Evolutionary conservation across 1,140 invertebrate species (phyloP).

Genomic region (Drosophila sproati): DNA sequence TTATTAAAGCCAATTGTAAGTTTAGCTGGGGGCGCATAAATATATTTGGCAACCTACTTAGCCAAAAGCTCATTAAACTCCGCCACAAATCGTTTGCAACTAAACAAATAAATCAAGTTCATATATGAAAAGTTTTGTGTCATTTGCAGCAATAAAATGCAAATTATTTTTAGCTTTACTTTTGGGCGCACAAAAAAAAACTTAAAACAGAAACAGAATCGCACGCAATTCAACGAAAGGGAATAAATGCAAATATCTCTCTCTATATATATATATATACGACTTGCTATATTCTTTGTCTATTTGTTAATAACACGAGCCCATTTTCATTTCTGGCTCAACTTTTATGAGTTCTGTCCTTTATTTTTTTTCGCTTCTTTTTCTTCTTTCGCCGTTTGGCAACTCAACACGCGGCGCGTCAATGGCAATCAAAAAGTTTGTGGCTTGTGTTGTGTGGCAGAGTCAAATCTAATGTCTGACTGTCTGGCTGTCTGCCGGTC

Average conservation of each 20-base stretch:
- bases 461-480: slow-evolving; percentile 41
- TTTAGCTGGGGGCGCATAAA: no score
- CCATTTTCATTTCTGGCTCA: slow-evolving; percentile 40
- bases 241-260: slow-evolving; percentile 5
- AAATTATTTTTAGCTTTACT: slow-evolving; percentile 80
- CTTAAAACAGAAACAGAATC: slow-evolving; percentile 6
- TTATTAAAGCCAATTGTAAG: no score
- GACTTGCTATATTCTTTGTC: neutral
- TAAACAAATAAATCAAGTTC: slow-evolving; percentile 21
- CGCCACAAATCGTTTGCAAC: neutral
- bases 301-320: slow-evolving; percentile 70
- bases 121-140: slow-evolving; percentile 62
- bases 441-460: slow-evolving; percentile 36
- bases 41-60: no score
- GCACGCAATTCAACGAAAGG: slow-evolving; percentile 31
- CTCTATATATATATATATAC: slow-evolving; percentile 19
- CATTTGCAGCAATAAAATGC: slow-evolving; percentile 78
- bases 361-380: slow-evolving; percentile 11
- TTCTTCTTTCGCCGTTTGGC: neutral
- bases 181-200: slow-evolving; percentile 38
- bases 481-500: slow-evolving; percentile 60
- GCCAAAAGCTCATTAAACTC: no score
- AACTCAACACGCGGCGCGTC: slow-evolving; percentile 50
- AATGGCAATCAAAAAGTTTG: slow-evolving; percentile 62
- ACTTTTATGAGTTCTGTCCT: slow-evolving; percentile 31